phyloP scores from a whole-genome alignment of 2,797 vertebrate genomes.

The Phrynocephalus vlangalii region DNA sequence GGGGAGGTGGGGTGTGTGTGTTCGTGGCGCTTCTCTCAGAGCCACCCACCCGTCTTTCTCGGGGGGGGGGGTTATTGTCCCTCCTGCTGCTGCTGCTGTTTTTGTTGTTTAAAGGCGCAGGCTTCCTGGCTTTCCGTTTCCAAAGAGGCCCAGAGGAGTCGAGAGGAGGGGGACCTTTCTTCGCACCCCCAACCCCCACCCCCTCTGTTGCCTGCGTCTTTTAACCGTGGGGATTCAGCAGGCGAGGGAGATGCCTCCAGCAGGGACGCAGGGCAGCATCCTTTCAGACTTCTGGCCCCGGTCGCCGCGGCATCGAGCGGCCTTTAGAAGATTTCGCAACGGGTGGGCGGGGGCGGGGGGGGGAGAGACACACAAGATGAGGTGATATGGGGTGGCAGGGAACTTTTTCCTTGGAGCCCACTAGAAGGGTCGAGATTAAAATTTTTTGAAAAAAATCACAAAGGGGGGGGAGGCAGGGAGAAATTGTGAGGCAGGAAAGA shows the following conservation, averaged over 20 bases:
- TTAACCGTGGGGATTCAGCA: neutral
- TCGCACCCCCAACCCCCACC: neutral
- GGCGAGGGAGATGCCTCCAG: neutral
- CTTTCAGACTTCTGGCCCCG: neutral
- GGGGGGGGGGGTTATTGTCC: too few species aligned
- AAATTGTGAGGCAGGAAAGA: neutral
- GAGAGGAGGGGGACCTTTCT: neutral
- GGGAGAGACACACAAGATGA: neutral
- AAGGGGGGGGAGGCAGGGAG: neutral
- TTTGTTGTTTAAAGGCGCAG: too few species aligned
- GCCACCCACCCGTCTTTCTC: too few species aligned
- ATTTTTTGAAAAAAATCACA: neutral
- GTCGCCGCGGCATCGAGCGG: neutral
- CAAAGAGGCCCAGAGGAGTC: neutral
- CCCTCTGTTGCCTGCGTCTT: neutral
- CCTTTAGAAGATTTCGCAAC: neutral
- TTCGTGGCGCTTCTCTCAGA: too few species aligned
- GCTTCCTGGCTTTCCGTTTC: neutral
- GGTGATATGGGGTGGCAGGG: neutral
- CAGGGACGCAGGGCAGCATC: constrained; percentile 1
- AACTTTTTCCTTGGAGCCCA: too few species aligned
- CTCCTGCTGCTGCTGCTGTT: too few species aligned
- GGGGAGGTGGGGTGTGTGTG: too few species aligned
- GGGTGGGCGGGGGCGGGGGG: neutral
- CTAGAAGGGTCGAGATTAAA: too few species aligned